These are phyloP conservation scores for Allophyes oxyacanthae DNA, from an alignment of 2,888 invertebrate genomes.

Conservation along the genomic window DNA sequence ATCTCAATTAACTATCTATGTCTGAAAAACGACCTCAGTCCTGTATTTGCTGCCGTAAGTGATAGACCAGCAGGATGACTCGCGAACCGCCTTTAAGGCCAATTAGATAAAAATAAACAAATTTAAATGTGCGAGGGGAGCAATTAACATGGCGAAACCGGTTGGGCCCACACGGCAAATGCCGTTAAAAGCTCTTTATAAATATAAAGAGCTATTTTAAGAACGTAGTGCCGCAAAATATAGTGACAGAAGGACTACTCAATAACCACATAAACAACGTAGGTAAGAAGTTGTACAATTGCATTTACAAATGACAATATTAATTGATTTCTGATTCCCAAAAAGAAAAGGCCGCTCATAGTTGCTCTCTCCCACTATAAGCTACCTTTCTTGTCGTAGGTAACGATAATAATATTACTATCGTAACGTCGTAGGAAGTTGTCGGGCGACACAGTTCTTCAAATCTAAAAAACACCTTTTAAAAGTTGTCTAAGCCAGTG, in stretches of 20 bases:
- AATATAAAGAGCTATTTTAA: conserved; percentile 52
- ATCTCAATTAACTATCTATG: conserved; percentile 43
- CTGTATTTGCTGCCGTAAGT: conserved; percentile 31
- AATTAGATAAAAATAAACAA: conserved; percentile 53
- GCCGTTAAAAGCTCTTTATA: no score
- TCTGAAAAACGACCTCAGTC: conserved; percentile 22
- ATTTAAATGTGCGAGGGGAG: conserved; percentile 44
- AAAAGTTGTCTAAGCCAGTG: no score
- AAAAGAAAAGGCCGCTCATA: no score
- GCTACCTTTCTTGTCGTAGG: no score
- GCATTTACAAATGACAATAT: no score
- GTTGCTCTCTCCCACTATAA: no score
- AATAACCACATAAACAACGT: background rate
- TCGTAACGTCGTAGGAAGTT: no score
- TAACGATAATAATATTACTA: no score
- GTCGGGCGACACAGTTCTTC: no score
- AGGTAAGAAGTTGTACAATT: no score
- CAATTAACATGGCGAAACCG: conserved; percentile 48
- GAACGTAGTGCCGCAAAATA: conserved; percentile 14
- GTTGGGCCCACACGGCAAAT: conserved; percentile 29
- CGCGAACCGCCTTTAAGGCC: conserved; percentile 24
- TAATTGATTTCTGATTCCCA: no score
- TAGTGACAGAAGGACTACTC: conserved; percentile 1
- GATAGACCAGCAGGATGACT: conserved; percentile 29
- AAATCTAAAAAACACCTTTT: no score